Evolutionary conservation across 2,888 invertebrate species (phyloP), one percentile per base, ranked within the genome.

Genomic region (Thereva nobilitata): DNA sequence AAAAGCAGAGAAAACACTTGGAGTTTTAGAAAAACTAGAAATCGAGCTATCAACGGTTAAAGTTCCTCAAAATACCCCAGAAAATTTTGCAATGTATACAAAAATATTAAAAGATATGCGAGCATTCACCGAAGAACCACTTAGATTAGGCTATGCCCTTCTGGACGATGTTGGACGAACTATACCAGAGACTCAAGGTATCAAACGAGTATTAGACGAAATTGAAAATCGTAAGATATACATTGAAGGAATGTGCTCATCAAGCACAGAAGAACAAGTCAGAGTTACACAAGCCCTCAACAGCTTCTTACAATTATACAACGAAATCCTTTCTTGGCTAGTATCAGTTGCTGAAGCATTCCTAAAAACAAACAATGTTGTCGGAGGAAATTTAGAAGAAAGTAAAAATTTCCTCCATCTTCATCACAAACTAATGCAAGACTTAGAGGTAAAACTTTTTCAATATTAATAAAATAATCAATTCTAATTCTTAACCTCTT

Each of bases 21-120:
- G 84, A 56, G 89, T 89, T 76, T 79, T 92, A 72, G 89, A 90
- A 75, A 89, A 91, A 76, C 81, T 92, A 38, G 91, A 92, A 81
- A 85, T 88, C 71, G 89, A 91, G 76, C 76, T 91, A 70, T 86
- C 86, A 54, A 86, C 85, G 54, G 84, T 85, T 53, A 87, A 88
- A 73, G 78, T 88, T 75, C 84, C 87, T 41, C 80, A 84, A 53
- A 87, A 87, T 68, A 87, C 89, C n/a, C 81, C 86, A 2, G 86
- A 87, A 75, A 83, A 90, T 69, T 87, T 86, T 63, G 86, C 87
- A 74, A 83, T 89, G 69, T 90, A 89, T 76, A 83, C 86, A 40
- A 87, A 88, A 72, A 85, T 89, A 70, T 83, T 86, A 40, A 83
- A 84, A 70, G 85, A 88, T 71, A 84, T 91, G 70, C 86, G 86